A percentile compares a stretch with the other conserved stretches of the same genome.
These are phyloP conservation scores for Drosophila kuntzei DNA, from an alignment of 2,888 invertebrate genomes.

Conservation along the genomic window DNA sequence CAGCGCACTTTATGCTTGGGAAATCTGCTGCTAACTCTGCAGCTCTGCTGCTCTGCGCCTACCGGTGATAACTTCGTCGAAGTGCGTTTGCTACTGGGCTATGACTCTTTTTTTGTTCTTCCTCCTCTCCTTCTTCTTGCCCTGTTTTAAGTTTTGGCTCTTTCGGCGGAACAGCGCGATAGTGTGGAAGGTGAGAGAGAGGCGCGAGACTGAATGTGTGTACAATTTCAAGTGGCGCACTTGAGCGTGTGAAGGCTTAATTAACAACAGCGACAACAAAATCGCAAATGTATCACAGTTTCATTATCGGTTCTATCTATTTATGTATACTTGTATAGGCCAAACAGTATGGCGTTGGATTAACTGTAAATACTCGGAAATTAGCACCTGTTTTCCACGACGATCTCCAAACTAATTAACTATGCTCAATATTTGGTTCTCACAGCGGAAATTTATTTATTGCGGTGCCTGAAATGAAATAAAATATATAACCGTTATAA, in stretches of 20 bases:
- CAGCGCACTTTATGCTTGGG: slow-evolving; percentile 29
- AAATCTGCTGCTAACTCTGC: slow-evolving; percentile 25
- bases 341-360: slow-evolving; percentile 18
- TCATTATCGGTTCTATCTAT: slow-evolving; percentile 70
- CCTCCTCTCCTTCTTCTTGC: slow-evolving; percentile 22
- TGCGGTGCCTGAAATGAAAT: slow-evolving; percentile 45
- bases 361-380: slow-evolving; percentile 37
- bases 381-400: slow-evolving; percentile 39
- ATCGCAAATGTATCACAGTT: slow-evolving; percentile 66
- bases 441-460: slow-evolving; percentile 35
- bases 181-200: slow-evolving; percentile 21
- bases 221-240: slow-evolving; percentile 64
- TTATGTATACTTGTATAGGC: slow-evolving; percentile 5
- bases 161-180: slow-evolving; percentile 36
- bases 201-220: slow-evolving; percentile 21
- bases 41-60: slow-evolving; percentile 15
- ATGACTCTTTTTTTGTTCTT: slow-evolving; percentile 19
- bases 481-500: slow-evolving; percentile 39
- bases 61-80: slow-evolving; percentile 40
- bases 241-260: slow-evolving; percentile 75
- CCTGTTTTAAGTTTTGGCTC: slow-evolving; percentile 16
- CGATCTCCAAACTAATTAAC: slow-evolving; percentile 40
- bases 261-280: slow-evolving; percentile 60
- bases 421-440: slow-evolving; percentile 26
- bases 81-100: slow-evolving; percentile 9